Evolutionary conservation across 2,888 invertebrate species (phyloP), one percentile per base, ranked within the genome.

Genomic region (Machimus atricapillus): DNA sequence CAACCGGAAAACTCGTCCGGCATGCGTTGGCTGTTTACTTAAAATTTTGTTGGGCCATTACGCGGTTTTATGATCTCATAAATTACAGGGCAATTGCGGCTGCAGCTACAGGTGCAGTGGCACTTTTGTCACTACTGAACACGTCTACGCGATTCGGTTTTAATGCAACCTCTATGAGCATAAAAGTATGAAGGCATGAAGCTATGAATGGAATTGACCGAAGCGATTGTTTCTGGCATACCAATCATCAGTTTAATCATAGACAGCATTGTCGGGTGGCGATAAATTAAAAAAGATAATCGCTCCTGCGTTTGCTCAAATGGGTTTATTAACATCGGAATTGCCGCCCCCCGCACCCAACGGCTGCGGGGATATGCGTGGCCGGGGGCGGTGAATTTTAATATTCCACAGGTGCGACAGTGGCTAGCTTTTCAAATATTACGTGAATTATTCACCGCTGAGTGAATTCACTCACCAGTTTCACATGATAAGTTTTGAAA

Each of bases 41-140:
- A 79, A 79, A 79, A 40, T 46, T 46, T 79, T 19, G 52, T 79
- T 79, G 79, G 79, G n/a, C 79, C 79, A 79, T 79, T 16, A 27
- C 79, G 52, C 16, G 27, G 40, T 79, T 79, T 79, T 79, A 79
- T 27, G 79, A 52, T 27, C 23, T 16, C 79, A 46, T 79, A 79
- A 79, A 79, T 79, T 40, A 79, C 66, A 7, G 3, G 5, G 12
- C 31, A 79, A 79, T 79, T 79, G 52, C 27, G 16, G 8, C 14
- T 14, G 56, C 16, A 19, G 40, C 52, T 52, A 52, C 79, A 79
- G 52, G 79, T 52, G 52, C 52, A 79, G 79, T 27, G 52, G 52
- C 31, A 52, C 37, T 76, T 76, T 76, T 52, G 52, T 79, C 52
- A 46, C 52, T 79, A 56, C 52, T 79, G 46, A 27, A 46, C 79